phyloP scores from a whole-genome alignment of 1,140 invertebrate genomes.

The Drosophila seguyi region DNA sequence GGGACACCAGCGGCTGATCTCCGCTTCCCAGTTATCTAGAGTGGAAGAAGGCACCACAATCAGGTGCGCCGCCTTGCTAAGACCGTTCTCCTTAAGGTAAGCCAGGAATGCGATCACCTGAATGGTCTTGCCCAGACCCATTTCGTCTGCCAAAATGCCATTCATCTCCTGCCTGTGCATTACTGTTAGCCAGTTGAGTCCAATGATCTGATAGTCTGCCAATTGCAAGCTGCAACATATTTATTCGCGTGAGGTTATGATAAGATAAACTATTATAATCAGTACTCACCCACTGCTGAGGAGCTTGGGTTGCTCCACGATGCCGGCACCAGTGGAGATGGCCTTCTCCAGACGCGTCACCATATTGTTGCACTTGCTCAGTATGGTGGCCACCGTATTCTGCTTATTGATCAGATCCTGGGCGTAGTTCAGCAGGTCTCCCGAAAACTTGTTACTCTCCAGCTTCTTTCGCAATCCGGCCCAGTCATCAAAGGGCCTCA shows the following conservation, averaged over 20 bases:
- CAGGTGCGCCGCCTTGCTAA: constrained; percentile 91
- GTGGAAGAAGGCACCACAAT: constrained; percentile 97
- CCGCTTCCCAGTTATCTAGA: constrained; percentile 95
- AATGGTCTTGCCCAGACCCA: constrained; percentile 96
- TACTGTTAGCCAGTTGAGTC: constrained; percentile 96
- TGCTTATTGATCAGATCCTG: constrained; percentile 90
- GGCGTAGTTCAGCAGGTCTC: constrained; percentile 90
- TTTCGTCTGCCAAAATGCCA: constrained; percentile 96
- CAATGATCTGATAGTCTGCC: constrained; percentile 96
- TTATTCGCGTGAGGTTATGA: not conserved
- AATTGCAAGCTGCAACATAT: constrained; percentile 88
- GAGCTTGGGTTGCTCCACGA: constrained; percentile 89
- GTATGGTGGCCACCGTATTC: constrained; percentile 89
- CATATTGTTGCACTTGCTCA: constrained; percentile 91
- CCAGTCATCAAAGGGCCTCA: constrained; percentile 91
- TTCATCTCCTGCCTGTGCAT: constrained; percentile 96
- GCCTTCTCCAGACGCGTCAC: constrained; percentile 90
- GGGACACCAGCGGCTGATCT: constrained; percentile 94
- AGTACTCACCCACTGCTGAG: constrained; percentile 86
- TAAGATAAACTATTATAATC: too few relatives aligned
- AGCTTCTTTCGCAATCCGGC: constrained; percentile 90
- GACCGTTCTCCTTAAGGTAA: constrained; percentile 92
- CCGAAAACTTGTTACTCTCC: constrained; percentile 88
- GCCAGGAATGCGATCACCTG: constrained; percentile 96
- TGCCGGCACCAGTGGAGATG: constrained; percentile 89